Evolutionary conservation across 23 tunicate species (phyloP).

Genomic region (Botrylloides violaceus): DNA sequence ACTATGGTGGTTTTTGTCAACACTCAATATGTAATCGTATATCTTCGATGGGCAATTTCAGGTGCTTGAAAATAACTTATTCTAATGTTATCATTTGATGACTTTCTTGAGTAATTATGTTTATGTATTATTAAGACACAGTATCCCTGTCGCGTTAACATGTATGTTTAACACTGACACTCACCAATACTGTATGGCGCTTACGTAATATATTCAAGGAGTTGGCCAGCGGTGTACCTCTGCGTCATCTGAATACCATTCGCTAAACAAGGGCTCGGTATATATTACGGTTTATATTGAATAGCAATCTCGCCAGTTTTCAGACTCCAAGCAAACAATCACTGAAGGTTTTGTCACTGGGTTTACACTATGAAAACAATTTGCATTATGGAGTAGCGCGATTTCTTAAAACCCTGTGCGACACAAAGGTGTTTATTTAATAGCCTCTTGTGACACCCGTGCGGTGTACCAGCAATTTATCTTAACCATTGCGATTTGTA

Average conservation of each 20-base stretch:
- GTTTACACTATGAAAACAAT: background rate
- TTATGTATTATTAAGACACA: background rate
- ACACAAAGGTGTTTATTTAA: conserved; percentile 17
- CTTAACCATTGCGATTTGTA: too few species aligned
- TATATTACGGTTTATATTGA: background rate
- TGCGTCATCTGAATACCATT: background rate
- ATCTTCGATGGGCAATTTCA: too few species aligned
- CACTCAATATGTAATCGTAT: too few species aligned
- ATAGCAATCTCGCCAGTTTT: background rate
- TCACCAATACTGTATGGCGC: background rate
- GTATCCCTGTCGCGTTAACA: background rate
- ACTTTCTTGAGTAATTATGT: background rate
- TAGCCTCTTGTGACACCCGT: background rate
- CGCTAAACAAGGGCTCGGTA: too few species aligned
- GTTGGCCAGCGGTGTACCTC: background rate
- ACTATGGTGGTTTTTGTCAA: too few species aligned
- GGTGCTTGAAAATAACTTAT: background rate
- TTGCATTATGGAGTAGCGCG: background rate
- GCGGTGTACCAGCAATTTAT: background rate
- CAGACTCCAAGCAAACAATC: background rate
- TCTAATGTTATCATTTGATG: background rate
- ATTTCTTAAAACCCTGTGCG: conserved; percentile 4
- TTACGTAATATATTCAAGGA: background rate
- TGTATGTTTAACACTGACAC: background rate
- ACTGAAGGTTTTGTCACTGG: background rate